Evolutionary conservation across 2,888 invertebrate genomes (phyloP).

Genomic region (Pinctada fucata): DNA sequence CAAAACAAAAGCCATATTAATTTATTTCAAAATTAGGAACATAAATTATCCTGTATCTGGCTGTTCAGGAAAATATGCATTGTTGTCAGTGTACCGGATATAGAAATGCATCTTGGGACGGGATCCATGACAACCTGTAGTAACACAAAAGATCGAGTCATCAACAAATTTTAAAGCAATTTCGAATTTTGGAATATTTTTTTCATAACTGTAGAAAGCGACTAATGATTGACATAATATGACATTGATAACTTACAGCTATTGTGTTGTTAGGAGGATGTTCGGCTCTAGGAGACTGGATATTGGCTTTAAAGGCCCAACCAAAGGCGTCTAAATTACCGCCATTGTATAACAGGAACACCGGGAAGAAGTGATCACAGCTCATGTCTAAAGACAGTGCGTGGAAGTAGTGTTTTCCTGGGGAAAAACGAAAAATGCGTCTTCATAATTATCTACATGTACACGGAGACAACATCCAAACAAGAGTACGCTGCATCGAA

Average conservation of each 20-base stretch:
- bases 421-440: neutral
- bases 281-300: constrained; percentile 32
- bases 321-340: constrained; percentile 59
- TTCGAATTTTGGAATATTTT: too few species aligned
- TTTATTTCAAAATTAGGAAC: too few species aligned
- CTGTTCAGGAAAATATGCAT: constrained; percentile 31
- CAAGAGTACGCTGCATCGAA: too few species aligned
- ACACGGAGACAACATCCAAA: too few species aligned
- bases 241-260: constrained; percentile 10
- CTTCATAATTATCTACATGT: too few species aligned
- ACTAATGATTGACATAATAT: too few species aligned
- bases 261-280: constrained; percentile 23
- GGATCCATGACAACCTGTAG: constrained; percentile 29
- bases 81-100: constrained; percentile 15
- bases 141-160: neutral
- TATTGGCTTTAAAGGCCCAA: constrained; percentile 56
- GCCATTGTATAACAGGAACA: constrained; percentile 69
- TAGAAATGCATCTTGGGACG: constrained; percentile 21
- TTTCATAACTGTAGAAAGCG: too few species aligned
- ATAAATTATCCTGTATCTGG: neutral
- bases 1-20: too few species aligned
- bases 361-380: constrained; percentile 66
- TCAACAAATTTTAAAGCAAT: too few species aligned
- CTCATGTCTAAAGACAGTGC: constrained; percentile 56
- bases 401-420: constrained; percentile 41